These are phyloP conservation scores for Porites cylindrica DNA, from an alignment of 92 coral and sea anemone genomes.

Conservation along the genomic window DNA sequence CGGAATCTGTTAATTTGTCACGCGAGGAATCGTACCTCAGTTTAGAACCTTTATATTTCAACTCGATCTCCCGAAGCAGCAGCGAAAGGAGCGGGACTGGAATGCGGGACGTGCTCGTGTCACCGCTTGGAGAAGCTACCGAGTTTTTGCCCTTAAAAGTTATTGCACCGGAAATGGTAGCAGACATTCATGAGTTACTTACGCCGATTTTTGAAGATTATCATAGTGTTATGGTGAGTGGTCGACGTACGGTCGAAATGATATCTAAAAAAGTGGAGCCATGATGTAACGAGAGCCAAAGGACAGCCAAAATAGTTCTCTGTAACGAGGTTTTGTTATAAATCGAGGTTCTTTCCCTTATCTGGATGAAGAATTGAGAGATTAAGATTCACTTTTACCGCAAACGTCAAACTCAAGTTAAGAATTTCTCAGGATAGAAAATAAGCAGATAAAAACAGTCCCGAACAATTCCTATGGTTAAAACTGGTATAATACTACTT, in stretches of 20 bases:
- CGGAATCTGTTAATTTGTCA: slow-evolving; percentile 60
- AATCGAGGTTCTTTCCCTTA: too few species aligned
- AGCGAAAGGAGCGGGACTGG: slow-evolving; percentile 88
- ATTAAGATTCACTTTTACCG: too few species aligned
- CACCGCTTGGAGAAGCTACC: slow-evolving; percentile 85
- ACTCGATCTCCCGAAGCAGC: slow-evolving; percentile 84
- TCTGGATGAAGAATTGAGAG: too few species aligned
- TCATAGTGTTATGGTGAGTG: slow-evolving; percentile 83
- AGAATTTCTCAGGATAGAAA: too few species aligned
- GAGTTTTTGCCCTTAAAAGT: slow-evolving; percentile 84
- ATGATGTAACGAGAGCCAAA: too few species aligned
- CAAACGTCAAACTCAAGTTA: too few species aligned
- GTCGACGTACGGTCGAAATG: background rate
- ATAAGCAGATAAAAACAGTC: too few species aligned
- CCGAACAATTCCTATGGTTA: too few species aligned
- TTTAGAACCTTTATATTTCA: slow-evolving; percentile 23
- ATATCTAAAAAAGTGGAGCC: too few species aligned
- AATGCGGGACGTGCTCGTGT: slow-evolving; percentile 73
- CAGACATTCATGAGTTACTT: slow-evolving; percentile 80
- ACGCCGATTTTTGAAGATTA: slow-evolving; percentile 87
- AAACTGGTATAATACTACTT: too few species aligned
- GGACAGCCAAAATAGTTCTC: too few species aligned
- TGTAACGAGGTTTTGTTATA: too few species aligned
- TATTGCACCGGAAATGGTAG: slow-evolving; percentile 82
- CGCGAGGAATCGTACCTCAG: slow-evolving; percentile 65